Evolutionary conservation across 2,797 vertebrate species (phyloP), one percentile per base, ranked within the genome.

Genomic region (Poecilia picta): DNA sequence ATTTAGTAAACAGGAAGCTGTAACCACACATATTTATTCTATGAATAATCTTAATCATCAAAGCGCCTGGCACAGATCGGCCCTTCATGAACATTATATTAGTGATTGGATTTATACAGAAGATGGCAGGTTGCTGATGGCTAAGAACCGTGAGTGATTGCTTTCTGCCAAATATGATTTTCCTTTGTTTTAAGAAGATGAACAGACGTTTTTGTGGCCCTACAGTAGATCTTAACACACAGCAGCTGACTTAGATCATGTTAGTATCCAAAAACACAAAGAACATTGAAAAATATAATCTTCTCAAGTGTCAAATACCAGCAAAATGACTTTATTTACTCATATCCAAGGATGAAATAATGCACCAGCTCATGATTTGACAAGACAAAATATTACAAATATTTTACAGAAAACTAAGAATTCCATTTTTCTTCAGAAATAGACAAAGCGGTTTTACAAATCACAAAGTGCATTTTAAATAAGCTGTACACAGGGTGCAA

Each of bases 91-190:
- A 79, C 85, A 83, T 90, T 83, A 81, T 80, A 91, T 84, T 80
- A 83, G 80, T 89, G 86, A 83, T 85, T 88, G 85, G 87, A 84
- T 86, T 59, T 85, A 81, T 77, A 81, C 83, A 72, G 72, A 73
- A 75, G 85, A 45, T 91, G 93, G 93, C 89, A 94, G 89, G 8
- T 11, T 18, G 81, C 79, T 91, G 88, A 93, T 92, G 86, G 78
- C 83, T 87, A 76, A 88, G 74, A 76, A 77, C 81, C 81, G 81
- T 91, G 90, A 91, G 79, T 76, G 89, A 93, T 90, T 87, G 77
- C 83, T 92, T 68, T 73, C 73, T 66, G 78, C 80, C 18, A 33
- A 79, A 71, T 23, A 62, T 72, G 81, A 87, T 86, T 84, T 88
- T 81, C 85, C 70, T 46, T 31, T n/a, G 46, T 79, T 82, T 87